phyloP scores from a whole-genome alignment of 2,888 invertebrate species.

The Eubasilissa splendida region DNA sequence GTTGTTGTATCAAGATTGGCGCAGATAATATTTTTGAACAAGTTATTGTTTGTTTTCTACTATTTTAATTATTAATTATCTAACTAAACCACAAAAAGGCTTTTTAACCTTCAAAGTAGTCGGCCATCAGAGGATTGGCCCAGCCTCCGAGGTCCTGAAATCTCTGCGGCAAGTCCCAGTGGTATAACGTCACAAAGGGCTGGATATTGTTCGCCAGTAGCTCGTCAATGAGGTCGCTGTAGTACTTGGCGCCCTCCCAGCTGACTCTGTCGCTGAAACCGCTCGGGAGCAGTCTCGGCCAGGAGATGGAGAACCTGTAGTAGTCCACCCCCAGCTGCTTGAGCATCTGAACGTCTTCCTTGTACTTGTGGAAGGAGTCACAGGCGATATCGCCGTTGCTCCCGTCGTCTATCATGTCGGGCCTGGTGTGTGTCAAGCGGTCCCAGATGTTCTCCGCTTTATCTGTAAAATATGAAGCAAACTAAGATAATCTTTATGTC shows the following conservation, averaged over 20 bases:
- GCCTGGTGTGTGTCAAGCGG: slow-evolving; percentile 72
- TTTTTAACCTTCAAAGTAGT: slow-evolving; percentile 66
- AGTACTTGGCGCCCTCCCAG: slow-evolving; percentile 72
- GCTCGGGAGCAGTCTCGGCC: slow-evolving; percentile 79
- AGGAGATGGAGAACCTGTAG: slow-evolving; percentile 76
- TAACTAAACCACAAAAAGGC: neutral
- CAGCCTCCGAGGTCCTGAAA: slow-evolving; percentile 73
- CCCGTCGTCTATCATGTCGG: slow-evolving; percentile 71
- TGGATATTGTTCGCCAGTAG: slow-evolving; percentile 70
- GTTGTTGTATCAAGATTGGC: neutral
- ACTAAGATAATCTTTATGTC: no score
- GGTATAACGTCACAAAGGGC: slow-evolving; percentile 78
- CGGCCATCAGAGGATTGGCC: slow-evolving; percentile 71
- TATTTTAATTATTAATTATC: neutral
- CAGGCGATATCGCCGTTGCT: slow-evolving; percentile 76
- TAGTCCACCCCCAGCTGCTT: slow-evolving; percentile 71
- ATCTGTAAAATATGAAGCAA: slow-evolving; percentile 63
- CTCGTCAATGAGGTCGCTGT: slow-evolving; percentile 74
- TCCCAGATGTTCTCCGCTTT: slow-evolving; percentile 82
- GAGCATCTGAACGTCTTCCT: slow-evolving; percentile 75
- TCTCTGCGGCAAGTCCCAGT: slow-evolving; percentile 76
- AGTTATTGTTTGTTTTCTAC: neutral
- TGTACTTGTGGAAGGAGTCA: slow-evolving; percentile 77
- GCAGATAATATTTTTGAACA: neutral
- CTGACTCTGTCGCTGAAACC: slow-evolving; percentile 65